Evolutionary conservation across 2,113 vertebrate genomes (phyloP).

Genomic region (Amia ocellicauda): DNA sequence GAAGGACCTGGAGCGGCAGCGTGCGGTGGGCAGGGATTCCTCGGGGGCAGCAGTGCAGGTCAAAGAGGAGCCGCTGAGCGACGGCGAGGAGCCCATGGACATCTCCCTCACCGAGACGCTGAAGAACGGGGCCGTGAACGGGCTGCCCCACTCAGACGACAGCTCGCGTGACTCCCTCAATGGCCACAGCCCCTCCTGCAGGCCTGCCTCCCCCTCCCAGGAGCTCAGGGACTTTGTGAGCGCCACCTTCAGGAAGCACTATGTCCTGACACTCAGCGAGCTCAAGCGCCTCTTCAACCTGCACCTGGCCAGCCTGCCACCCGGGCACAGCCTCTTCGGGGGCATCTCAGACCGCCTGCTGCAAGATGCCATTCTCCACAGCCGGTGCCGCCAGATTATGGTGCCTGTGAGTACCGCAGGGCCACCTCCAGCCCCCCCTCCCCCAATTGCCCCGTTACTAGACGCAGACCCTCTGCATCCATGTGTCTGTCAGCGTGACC

Average conservation of each 20-base stretch:
- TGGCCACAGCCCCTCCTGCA: conserved; percentile 49
- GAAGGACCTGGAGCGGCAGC: conserved; percentile 67
- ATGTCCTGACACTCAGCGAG: conserved; percentile 91
- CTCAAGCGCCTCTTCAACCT: conserved; percentile 94
- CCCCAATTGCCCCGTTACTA: too few relatives aligned
- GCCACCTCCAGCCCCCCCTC: too few relatives aligned
- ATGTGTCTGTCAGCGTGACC: too few relatives aligned
- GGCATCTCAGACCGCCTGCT: conserved; percentile 91
- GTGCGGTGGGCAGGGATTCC: background rate
- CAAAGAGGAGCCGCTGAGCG: conserved; percentile 71
- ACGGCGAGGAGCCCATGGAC: conserved; percentile 82
- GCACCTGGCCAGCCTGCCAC: conserved; percentile 87
- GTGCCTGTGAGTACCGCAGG: conserved; percentile 88
- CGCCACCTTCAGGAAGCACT: conserved; percentile 83
- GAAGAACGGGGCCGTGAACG: conserved; percentile 72
- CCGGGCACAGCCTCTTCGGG: conserved; percentile 75
- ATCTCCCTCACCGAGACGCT: conserved; percentile 46
- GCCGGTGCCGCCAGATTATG: conserved; percentile 90
- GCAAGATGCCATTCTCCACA: conserved; percentile 84
- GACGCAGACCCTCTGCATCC: too few relatives aligned
- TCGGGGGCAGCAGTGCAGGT: conserved; percentile 47
- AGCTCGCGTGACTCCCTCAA: conserved; percentile 61
- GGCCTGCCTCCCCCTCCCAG: conserved; percentile 45
- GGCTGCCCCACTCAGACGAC: conserved; percentile 55
- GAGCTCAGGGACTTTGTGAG: conserved; percentile 87